These are phyloP conservation scores for Apodemia zela DNA, from an alignment of 2,888 invertebrate species.

Conservation along the genomic window DNA sequence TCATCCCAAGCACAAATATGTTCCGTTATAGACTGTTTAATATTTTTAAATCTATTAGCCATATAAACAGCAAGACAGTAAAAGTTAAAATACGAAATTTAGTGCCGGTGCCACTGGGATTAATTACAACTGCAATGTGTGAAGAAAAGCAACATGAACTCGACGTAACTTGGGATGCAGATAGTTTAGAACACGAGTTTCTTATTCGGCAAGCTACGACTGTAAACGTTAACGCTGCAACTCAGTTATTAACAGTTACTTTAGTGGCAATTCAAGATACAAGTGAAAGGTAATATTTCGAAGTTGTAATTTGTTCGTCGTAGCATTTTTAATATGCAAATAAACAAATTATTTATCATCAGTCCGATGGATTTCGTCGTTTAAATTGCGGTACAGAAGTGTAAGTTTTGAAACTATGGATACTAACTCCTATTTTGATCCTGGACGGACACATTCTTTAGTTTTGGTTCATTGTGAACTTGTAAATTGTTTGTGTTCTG, in stretches of 20 bases:
- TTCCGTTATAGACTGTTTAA: slow-evolving; percentile 49
- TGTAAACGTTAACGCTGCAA: slow-evolving; percentile 75
- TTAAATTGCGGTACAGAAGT: no score
- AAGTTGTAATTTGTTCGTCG: not conserved
- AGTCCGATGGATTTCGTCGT: no score
- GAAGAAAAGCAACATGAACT: slow-evolving; percentile 44
- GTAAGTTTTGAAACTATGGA: no score
- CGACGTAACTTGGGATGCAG: slow-evolving; percentile 45
- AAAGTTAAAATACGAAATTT: slow-evolving; percentile 43
- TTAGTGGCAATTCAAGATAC: slow-evolving; percentile 77
- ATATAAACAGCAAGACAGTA: slow-evolving; percentile 39
- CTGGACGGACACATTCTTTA: no score
- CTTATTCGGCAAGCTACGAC: slow-evolving; percentile 77
- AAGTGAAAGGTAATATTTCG: slow-evolving; percentile 61
- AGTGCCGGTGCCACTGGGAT: slow-evolving; percentile 50
- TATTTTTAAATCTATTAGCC: slow-evolving; percentile 43
- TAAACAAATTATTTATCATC: no score
- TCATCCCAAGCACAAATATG: slow-evolving; percentile 38
- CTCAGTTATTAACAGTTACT: slow-evolving; percentile 75
- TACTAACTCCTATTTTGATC: no score
- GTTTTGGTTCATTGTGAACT: no score
- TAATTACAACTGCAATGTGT: slow-evolving; percentile 51
- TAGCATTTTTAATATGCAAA: no score
- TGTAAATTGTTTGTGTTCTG: no score
- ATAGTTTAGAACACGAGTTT: slow-evolving; percentile 71